Conservation (phyloP, 2,113 vertebrate species). For the Prunella fulvescens region DNA sequence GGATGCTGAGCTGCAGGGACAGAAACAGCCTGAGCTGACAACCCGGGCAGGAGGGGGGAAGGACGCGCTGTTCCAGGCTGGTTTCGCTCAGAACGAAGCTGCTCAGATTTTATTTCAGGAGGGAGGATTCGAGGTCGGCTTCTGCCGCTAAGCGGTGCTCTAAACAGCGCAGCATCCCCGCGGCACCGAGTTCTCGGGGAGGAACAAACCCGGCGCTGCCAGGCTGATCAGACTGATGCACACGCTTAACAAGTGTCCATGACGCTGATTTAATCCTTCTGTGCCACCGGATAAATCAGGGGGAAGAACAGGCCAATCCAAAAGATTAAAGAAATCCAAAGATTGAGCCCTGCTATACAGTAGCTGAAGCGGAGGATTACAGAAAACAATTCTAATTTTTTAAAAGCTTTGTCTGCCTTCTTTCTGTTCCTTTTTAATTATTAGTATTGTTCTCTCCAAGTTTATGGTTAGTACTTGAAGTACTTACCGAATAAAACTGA, state of each 20-base stretch:
- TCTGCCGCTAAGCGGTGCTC: slow-evolving; percentile 64
- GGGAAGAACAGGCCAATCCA: slow-evolving; percentile 12
- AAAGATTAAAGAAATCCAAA: slow-evolving; percentile 21
- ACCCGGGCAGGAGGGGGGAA: background rate
- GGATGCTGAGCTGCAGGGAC: background rate
- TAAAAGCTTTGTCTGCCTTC: background rate
- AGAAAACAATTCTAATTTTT: slow-evolving; percentile 8
- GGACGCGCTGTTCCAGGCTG: background rate
- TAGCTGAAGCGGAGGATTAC: background rate
- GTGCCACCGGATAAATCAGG: background rate
- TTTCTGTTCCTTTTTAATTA: background rate
- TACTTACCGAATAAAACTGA: background rate
- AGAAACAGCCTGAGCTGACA: accelerated
- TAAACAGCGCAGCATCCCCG: background rate
- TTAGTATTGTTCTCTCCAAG: background rate
- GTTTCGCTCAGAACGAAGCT: background rate
- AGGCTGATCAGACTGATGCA: background rate
- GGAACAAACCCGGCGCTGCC: background rate
- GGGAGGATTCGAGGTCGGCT: background rate
- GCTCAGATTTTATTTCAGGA: background rate
- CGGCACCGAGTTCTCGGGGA: background rate
- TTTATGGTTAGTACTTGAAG: background rate
- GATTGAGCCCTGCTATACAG: background rate
- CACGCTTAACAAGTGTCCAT: background rate
- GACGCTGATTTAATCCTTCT: background rate